Evolutionary conservation across 2,888 invertebrate species (phyloP), one percentile per base, ranked within the genome.

Genomic region (Volucella inflata): DNA sequence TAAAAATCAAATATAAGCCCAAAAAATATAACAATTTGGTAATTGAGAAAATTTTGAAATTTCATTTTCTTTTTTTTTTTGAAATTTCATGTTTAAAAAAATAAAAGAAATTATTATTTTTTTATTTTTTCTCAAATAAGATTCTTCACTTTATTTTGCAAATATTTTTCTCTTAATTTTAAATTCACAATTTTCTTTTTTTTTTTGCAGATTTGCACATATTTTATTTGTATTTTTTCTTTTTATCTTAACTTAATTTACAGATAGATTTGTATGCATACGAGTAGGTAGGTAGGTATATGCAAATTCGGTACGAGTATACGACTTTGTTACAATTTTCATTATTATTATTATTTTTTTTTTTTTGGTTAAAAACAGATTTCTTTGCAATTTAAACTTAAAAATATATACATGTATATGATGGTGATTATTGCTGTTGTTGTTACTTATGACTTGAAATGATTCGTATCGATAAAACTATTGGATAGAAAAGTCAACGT

Each of bases 181-280:
- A 53, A 76, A 48, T 82, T 81, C 81, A 82, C 81, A 82, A 53
- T 53, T 62, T 59, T 64, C 36, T 60, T 51, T 67, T 60, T 14
- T 65, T 51, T n/a, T 53, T 53, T 21, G 53, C 16, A 12, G 12
- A 44, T 68, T 76, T 82, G 46, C 81, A 81, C 81, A 78, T 57
- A 68, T 70, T 68, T 53, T 17, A 42, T 38, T 57, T 57, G 12
- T 17, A 21, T 53, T 40, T 62, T 44, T 64, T 8, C 21, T 17
- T 59, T 53, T 57, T 81, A 75, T 75, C 83, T 84, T 84, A 84
- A 79, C 79, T 84, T 84, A 75, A 84, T 70, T 83, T 84, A 81
- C 68, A 79, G 68, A 70, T 74, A 65, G 36, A 38, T 71, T 50
- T 6, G 8, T 30, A 53, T 51, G 51, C 59, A 71, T 70, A 14